These are phyloP conservation scores for Eupeodes luniger DNA, from an alignment of 2,888 invertebrate genomes.

Conservation along the genomic window DNA sequence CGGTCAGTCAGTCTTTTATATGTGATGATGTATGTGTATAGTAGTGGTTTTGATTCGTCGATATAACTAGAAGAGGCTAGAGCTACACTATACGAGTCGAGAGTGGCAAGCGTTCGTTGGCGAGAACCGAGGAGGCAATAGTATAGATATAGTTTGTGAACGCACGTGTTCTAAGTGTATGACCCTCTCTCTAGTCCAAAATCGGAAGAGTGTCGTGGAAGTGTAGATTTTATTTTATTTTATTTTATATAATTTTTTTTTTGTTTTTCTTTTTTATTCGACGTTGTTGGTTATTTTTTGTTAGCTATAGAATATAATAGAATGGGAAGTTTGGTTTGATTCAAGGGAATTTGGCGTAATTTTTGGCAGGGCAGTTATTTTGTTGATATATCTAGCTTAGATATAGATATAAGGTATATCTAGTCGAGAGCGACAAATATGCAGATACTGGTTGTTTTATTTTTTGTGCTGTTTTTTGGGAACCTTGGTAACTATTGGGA, in stretches of 20 bases:
- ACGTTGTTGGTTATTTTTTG: neutral
- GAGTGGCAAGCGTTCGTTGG: neutral
- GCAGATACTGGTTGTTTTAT: neutral
- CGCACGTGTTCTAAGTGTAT: constrained; percentile 40
- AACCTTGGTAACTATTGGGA: constrained; percentile 39
- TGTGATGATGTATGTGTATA: neutral
- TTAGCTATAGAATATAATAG: neutral
- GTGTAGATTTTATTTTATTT: neutral
- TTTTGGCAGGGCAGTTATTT: constrained; percentile 23
- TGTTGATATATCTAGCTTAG: neutral
- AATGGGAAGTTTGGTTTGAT: constrained; percentile 16
- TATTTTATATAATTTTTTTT: neutral
- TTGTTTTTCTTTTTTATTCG: neutral
- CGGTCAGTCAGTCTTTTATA: neutral
- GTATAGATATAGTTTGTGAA: neutral
- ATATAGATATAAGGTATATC: neutral
- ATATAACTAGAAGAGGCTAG: constrained; percentile 24
- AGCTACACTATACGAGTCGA: neutral
- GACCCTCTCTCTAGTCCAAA: neutral
- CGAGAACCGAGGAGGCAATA: too few species aligned
- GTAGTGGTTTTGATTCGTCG: constrained; percentile 40
- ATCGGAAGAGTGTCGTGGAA: constrained; percentile 19
- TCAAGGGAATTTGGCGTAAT: constrained; percentile 31
- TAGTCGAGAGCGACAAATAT: constrained; percentile 28
- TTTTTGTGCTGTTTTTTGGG: neutral